Base-by-base conservation (phyloP, 2,113 vertebrate genomes). In the Pleuronectes platessa region DNA sequence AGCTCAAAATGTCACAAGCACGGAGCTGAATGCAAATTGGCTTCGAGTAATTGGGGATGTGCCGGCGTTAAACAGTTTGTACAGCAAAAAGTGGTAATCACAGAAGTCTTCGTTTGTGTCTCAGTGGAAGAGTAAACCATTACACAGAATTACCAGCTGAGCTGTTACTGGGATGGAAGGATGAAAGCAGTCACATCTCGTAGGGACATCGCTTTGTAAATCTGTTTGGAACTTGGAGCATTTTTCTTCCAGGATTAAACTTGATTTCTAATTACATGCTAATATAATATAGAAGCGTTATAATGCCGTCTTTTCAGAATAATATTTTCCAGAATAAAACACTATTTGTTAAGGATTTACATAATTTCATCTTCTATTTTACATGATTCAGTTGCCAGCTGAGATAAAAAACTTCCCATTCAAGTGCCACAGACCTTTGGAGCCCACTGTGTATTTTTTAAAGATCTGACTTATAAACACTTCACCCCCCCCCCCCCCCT, bases 1-100 rank as follows among this genome's bases (percentile, higher is more conserved):
- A 11, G 1, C n/a, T 68, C 3, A 18, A 79, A 85, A 83, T 79
- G 72, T 83, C 79, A 82, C 24, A 51, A 72, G 53, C 67, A 35
- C 61, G 64, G 68, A 58, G 68, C 58, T 59, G 78, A 76, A 88
- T 86, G 78, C 49, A 86, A 88, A 89, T 81, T 26, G 35, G 35
- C 61, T 67, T 10, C 31, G 53, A 58, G 73, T 76, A 68, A 86
- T 74, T 80, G 79, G 63, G 35, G 56, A 13, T 58, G 47, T 68
- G 71, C 61, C 76, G 56, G 61, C n/a, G 17, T 24, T 24, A 72
- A 11, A 68, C 68, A 81, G 81, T 89, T 89, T 86, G 77, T 78
- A 65, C 73, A 84, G 64, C 61, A 74, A 74, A 77, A 74, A 69
- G 72, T 71, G 9, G 21, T 11, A 74, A 89, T 87, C 73, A 73